Conservation (phyloP, 2,888 invertebrate species). For the Noctua pronuba region DNA sequence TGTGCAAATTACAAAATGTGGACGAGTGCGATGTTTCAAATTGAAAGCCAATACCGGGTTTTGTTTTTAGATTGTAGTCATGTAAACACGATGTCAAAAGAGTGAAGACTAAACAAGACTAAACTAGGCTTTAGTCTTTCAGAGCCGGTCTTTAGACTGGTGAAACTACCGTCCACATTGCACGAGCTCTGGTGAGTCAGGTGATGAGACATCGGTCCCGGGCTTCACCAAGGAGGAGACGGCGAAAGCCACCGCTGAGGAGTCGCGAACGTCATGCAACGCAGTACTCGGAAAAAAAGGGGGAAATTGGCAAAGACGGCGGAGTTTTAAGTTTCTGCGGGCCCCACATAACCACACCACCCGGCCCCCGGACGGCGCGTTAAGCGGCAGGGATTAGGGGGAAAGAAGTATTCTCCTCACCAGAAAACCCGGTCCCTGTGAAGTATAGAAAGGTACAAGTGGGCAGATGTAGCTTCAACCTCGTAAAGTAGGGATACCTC, state of each 20-base stretch:
- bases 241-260: background rate
- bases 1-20: slow-evolving; percentile 5
- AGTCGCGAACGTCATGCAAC: background rate
- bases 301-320: background rate
- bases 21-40: slow-evolving; percentile 10
- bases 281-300: background rate
- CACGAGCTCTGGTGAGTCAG: background rate
- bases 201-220: background rate
- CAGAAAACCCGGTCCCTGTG: background rate
- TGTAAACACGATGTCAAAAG: background rate
- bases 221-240: background rate
- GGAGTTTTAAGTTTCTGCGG: background rate
- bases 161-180: background rate
- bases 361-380: background rate
- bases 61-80: background rate
- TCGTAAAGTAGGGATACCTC: background rate
- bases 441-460: background rate
- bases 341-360: background rate
- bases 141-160: background rate
- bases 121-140: background rate
- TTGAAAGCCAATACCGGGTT: background rate
- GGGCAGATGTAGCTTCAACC: background rate
- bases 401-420: background rate
- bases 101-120: too few species aligned
- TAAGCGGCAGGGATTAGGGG: too few species aligned